phyloP scores from a whole-genome alignment of 2,888 invertebrate genomes.

The Nycteola revayana region DNA sequence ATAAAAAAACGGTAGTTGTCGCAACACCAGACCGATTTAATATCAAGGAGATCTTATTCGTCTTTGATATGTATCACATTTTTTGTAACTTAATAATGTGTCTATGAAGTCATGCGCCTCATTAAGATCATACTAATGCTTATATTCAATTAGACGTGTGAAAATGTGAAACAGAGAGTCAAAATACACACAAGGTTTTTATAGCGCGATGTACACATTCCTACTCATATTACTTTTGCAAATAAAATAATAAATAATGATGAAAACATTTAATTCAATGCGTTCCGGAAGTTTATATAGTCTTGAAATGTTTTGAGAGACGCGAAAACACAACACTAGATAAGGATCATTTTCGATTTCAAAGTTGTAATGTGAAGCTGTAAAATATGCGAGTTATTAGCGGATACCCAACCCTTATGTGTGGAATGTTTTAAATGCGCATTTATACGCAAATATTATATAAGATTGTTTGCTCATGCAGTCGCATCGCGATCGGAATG shows the following conservation, averaged over 20 bases:
- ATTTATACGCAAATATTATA: slow-evolving; percentile 58
- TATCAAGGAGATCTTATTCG: no score
- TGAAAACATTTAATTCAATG: no score
- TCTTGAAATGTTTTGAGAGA: no score
- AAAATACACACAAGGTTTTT: slow-evolving; percentile 13
- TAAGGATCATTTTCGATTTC: slow-evolving; percentile 35
- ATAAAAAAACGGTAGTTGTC: no score
- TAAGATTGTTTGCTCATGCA: slow-evolving; percentile 53
- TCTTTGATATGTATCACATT: no score
- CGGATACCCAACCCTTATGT: slow-evolving; percentile 54
- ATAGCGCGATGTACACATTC: no score
- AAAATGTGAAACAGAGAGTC: slow-evolving; percentile 4
- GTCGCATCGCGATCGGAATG: slow-evolving; percentile 47
- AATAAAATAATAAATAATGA: no score
- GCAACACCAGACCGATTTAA: no score
- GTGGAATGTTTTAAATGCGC: slow-evolving; percentile 59
- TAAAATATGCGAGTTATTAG: slow-evolving; percentile 46
- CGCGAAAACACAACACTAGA: slow-evolving; percentile 18
- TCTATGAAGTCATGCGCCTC: slow-evolving; percentile 10
- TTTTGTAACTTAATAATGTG: no score
- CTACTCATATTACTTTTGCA: no score
- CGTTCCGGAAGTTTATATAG: no score
- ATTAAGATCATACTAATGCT: slow-evolving; percentile 14
- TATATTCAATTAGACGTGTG: slow-evolving; percentile 12
- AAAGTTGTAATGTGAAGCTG: slow-evolving; percentile 32